Percentiles rank a stretch among this genome's conserved stretches.
These are phyloP conservation scores for Lagopus leucura DNA, from an alignment of 2,113 vertebrate genomes.

Conservation along the genomic window DNA sequence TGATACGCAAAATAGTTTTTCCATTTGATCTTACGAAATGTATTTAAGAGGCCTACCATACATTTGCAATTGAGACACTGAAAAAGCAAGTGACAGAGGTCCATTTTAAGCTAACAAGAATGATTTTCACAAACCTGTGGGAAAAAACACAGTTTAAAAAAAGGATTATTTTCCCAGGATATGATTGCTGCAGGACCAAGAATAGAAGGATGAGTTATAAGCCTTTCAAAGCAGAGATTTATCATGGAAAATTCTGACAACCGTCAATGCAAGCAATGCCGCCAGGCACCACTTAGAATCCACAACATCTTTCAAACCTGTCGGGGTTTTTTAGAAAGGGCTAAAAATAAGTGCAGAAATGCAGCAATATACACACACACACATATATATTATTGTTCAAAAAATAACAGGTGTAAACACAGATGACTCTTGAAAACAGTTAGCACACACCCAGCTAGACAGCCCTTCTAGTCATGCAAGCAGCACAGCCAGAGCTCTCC, in stretches of 20 bases:
- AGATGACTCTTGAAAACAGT: conserved; percentile 22
- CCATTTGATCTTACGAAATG: not conserved
- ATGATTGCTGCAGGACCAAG: not conserved
- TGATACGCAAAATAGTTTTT: not conserved
- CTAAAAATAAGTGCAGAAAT: conserved; percentile 72
- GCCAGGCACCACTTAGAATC: conserved; percentile 56
- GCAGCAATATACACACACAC: conserved; percentile 12
- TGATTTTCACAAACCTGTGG: not conserved
- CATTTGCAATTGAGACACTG: not conserved
- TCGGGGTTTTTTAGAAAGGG: not conserved
- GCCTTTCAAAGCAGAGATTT: conserved; percentile 61
- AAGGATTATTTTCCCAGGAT: not conserved
- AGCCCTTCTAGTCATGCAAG: not conserved
- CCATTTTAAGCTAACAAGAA: not conserved
- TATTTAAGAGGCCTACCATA: not conserved
- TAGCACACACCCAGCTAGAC: not conserved
- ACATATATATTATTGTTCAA: conserved; percentile 18
- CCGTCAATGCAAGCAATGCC: conserved; percentile 31
- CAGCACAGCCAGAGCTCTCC: not conserved
- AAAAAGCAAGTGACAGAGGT: not conserved
- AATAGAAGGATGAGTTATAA: conserved; percentile 61
- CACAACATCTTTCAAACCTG: conserved; percentile 56
- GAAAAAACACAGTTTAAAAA: not conserved
- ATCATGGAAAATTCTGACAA: conserved; percentile 66
- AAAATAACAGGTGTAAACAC: conserved; percentile 52